phyloP scores from a whole-genome alignment of 2,888 invertebrate genomes.

The Bombylius major region DNA sequence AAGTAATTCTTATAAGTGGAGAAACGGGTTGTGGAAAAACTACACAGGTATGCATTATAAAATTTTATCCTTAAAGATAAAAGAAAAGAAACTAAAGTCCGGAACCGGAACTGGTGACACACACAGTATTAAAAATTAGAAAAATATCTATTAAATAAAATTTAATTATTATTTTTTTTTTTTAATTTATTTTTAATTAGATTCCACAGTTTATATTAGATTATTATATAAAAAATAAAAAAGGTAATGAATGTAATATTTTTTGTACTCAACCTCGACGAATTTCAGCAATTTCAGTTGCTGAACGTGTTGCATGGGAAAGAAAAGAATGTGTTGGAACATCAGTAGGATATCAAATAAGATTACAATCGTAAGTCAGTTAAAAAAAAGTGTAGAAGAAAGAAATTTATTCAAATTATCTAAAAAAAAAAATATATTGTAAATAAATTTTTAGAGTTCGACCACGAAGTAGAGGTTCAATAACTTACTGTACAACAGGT shows the following conservation, averaged over 20 bases:
- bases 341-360: conserved; percentile 73
- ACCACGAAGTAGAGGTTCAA: conserved; percentile 55
- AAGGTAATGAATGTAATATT: conserved; percentile 64
- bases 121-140: too few species aligned
- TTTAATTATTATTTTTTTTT: background rate
- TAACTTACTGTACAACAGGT: conserved; percentile 83
- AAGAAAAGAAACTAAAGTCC: too few species aligned
- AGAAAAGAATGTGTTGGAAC: conserved; percentile 56
- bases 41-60: conserved; percentile 72
- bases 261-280: conserved; percentile 85
- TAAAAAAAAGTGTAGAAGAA: too few species aligned
- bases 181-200: conserved; percentile 19
- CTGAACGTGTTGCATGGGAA: conserved; percentile 78
- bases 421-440: too few species aligned
- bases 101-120: too few species aligned
- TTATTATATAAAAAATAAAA: conserved; percentile 49
- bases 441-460: conserved; percentile 45
- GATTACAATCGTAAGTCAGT: conserved; percentile 29
- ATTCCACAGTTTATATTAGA: conserved; percentile 84
- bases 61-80: too few species aligned
- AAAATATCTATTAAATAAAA: background rate
- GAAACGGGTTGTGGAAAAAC: conserved; percentile 92
- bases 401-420: too few species aligned
- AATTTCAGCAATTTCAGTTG: conserved; percentile 82
- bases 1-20: conserved; percentile 63